Conservation (phyloP, 2,797 vertebrate species). For the Tinamus major region DNA sequence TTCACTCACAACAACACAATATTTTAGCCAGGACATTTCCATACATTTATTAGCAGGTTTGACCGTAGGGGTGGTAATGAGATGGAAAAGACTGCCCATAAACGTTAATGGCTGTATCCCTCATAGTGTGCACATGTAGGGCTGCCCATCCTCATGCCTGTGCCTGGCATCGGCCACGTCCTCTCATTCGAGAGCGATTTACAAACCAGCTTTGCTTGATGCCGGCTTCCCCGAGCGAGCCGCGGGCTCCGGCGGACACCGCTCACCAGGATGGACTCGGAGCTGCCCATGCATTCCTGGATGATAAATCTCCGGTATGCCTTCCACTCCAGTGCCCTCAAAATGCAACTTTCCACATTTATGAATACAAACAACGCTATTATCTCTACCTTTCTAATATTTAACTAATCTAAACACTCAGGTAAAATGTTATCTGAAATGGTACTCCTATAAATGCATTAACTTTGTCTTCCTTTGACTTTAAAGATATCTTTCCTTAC, state of each 20-base stretch:
- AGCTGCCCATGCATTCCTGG: slow-evolving; percentile 67
- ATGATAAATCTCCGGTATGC: slow-evolving; percentile 78
- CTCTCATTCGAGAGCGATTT: too few relatives aligned
- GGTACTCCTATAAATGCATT: slow-evolving; percentile 85
- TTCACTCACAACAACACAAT: slow-evolving; percentile 61
- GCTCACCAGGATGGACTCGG: slow-evolving; percentile 34
- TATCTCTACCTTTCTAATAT: slow-evolving; percentile 90
- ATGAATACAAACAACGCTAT: slow-evolving; percentile 81
- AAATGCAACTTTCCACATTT: slow-evolving; percentile 84
- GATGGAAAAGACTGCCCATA: background rate
- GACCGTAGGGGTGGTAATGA: slow-evolving; percentile 14
- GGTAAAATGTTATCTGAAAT: slow-evolving; percentile 89
- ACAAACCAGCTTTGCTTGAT: too few relatives aligned
- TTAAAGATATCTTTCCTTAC: slow-evolving; percentile 83
- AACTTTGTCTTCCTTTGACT: slow-evolving; percentile 84
- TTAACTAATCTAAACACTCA: slow-evolving; percentile 90
- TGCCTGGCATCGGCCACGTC: too few relatives aligned
- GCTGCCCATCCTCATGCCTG: background rate
- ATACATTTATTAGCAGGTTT: slow-evolving; percentile 20
- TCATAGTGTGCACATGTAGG: background rate
- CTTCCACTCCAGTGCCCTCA: slow-evolving; percentile 78
- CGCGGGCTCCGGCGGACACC: background rate
- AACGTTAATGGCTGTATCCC: background rate
- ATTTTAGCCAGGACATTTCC: slow-evolving; percentile 51
- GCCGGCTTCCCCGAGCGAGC: too few relatives aligned